Conservation (phyloP, 2,797 vertebrate species). For the Steatocranus sp. region DNA sequence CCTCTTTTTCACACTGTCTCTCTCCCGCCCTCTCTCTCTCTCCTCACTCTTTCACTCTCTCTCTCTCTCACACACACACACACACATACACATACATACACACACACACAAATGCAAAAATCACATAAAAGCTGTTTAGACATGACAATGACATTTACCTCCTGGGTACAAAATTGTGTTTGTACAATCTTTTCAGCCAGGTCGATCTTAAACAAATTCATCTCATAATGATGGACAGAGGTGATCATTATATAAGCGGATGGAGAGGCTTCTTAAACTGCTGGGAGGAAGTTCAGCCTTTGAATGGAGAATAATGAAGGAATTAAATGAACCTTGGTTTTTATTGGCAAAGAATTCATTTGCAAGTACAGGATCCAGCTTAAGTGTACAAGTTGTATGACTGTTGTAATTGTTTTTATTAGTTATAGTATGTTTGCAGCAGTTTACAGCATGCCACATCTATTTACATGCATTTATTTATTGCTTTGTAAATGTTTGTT, state of each 20-base stretch:
- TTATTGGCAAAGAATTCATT: not conserved
- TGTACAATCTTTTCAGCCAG: not conserved
- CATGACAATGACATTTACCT: not conserved
- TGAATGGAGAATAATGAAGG: not conserved
- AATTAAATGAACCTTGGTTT: not conserved
- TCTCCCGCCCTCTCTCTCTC: conserved; percentile 8
- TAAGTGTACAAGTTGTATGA: not conserved
- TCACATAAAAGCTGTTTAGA: not conserved
- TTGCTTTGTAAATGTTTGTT: not conserved
- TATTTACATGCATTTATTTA: not conserved
- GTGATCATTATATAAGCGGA: not conserved
- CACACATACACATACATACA: not conserved
- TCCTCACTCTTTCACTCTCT: not conserved
- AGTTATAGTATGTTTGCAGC: not conserved
- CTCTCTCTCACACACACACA: not conserved
- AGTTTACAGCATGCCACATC: not conserved
- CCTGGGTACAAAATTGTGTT: not conserved
- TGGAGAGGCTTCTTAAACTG: not conserved
- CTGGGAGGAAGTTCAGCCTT: not conserved
- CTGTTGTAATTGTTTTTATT: not conserved
- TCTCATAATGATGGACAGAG: not conserved
- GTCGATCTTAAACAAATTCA: not conserved
- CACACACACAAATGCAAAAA: not conserved
- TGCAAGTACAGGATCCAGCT: not conserved
- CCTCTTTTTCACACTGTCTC: conserved; percentile 44